A percentile compares a stretch with the other conserved stretches of the same genome.
phyloP scores from a whole-genome alignment of 2,888 invertebrate genomes.

The Fragum whitleyi region DNA sequence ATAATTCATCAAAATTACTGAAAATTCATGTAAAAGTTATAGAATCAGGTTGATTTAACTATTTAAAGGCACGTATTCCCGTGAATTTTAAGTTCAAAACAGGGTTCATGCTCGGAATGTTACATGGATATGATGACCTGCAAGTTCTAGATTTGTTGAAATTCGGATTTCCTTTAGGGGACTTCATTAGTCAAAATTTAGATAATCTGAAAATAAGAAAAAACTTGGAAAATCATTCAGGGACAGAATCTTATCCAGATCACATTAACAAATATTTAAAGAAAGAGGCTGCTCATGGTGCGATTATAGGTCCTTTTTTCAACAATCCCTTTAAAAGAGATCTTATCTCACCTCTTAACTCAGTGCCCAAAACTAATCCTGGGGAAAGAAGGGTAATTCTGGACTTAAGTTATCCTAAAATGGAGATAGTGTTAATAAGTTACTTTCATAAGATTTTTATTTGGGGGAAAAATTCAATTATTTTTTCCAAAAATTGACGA shows the following conservation, averaged over 20 bases:
- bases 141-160: not conserved
- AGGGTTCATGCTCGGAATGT: not conserved
- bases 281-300: not conserved
- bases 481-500: slow-evolving; percentile 1
- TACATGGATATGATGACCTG: not conserved
- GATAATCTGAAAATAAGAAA: not conserved
- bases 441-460: not conserved
- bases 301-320: not conserved
- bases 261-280: not conserved
- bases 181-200: not conserved
- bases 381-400: not conserved
- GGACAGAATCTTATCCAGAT: not conserved
- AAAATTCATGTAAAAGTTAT: not conserved
- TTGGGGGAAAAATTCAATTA: not conserved
- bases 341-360: not conserved
- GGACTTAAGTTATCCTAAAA: not conserved
- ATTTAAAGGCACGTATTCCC: not conserved
- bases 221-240: not conserved
- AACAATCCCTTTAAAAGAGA: not conserved
- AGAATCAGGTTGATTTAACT: not conserved
- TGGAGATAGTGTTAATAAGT: not conserved
- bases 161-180: not conserved
- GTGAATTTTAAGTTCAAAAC: not conserved
- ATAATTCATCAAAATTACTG: no score
- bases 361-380: not conserved